phyloP scores from a whole-genome alignment of 2,797 vertebrate genomes.

The Tauraco hartlaubi region DNA sequence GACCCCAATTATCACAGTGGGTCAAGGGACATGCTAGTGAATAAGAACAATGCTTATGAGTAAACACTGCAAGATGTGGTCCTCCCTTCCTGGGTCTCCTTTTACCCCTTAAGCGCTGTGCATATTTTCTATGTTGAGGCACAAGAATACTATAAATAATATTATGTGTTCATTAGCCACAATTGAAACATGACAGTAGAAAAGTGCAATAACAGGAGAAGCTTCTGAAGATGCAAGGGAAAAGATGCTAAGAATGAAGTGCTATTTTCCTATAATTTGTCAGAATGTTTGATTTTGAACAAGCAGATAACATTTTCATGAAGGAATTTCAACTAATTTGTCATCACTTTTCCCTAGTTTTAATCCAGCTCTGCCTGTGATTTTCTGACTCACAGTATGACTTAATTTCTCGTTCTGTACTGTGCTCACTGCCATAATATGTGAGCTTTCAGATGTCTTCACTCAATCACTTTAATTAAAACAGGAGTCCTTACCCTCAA shows the following conservation, averaged over 20 bases:
- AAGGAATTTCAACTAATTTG: background rate
- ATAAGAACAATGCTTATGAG: background rate
- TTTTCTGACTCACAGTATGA: conserved; percentile 21
- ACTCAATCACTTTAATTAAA: conserved; percentile 37
- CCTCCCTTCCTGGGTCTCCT: background rate
- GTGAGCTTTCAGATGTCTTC: background rate
- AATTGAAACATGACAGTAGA: background rate
- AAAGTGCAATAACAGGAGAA: background rate
- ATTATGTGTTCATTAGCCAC: background rate
- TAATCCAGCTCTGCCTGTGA: background rate
- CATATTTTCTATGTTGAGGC: background rate
- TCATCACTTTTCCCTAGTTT: background rate
- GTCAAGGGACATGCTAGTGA: background rate
- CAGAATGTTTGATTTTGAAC: background rate
- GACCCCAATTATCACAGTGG: conserved; percentile 3
- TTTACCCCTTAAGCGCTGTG: background rate
- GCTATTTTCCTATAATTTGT: background rate
- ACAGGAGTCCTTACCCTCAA: background rate
- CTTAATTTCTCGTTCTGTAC: conserved; percentile 10
- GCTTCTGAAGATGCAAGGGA: background rate
- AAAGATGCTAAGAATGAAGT: background rate
- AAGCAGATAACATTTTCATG: background rate
- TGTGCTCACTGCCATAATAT: background rate
- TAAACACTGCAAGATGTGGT: background rate
- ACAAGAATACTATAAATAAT: background rate